These are phyloP conservation scores for Lampris incognitus DNA, from an alignment of 2,113 vertebrate species.

Conservation along the genomic window DNA sequence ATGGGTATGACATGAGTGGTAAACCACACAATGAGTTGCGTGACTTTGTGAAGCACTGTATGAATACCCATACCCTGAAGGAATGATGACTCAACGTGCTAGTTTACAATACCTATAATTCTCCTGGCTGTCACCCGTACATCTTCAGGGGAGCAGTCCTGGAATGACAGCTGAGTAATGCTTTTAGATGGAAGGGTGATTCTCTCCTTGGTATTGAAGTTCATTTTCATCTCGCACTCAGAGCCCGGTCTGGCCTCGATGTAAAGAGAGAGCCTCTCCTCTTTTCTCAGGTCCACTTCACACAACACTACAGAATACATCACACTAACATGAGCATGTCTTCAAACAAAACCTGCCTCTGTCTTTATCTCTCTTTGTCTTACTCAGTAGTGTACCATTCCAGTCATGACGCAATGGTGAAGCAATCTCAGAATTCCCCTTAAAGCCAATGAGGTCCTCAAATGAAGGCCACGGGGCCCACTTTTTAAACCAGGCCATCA, in stretches of 20 bases:
- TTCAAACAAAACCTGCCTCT: not conserved
- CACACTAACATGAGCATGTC: not conserved
- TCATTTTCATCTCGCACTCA: conserved; percentile 84
- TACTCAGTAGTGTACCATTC: not conserved
- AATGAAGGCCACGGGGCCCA: not conserved
- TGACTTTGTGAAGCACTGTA: not conserved
- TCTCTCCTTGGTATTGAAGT: conserved; percentile 62
- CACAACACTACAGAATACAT: conserved; percentile 48
- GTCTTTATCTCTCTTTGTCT: not conserved
- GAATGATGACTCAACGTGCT: not conserved
- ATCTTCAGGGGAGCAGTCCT: conserved; percentile 79
- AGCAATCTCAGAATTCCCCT: conserved; percentile 37
- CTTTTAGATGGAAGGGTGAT: conserved; percentile 77
- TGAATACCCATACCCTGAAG: not conserved
- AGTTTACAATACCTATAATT: conserved; percentile 81
- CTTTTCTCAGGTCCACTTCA: conserved; percentile 77
- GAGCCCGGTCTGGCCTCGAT: conserved; percentile 71
- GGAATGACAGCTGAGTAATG: conserved; percentile 80
- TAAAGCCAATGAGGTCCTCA: not conserved
- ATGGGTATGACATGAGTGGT: not conserved
- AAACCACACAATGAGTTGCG: not conserved
- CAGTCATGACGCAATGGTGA: conserved; percentile 53
- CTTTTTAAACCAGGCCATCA: not conserved
- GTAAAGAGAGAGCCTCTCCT: conserved; percentile 70
- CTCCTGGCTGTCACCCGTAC: conserved; percentile 80